Conservation (phyloP, 2,888 invertebrate species). For the Mesochorus sp. region DNA sequence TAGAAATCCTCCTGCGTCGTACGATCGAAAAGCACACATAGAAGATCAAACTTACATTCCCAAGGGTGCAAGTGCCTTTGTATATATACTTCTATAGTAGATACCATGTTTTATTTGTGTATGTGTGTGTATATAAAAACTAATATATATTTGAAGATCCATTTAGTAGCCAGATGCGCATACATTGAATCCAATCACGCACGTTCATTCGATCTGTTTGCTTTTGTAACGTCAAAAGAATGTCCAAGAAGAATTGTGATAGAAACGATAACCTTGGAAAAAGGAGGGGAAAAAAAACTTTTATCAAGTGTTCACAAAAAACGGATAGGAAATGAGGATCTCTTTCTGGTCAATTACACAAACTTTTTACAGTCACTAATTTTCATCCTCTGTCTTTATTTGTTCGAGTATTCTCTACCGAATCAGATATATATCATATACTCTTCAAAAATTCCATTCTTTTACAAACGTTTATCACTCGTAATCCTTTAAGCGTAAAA, state of each 20-base stretch:
- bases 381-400: not conserved
- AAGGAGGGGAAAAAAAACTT: slow-evolving; percentile 19
- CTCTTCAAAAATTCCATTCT: not conserved
- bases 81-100: slow-evolving; percentile 1
- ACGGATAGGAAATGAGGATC: slow-evolving; percentile 13
- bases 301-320: not conserved
- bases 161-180: slow-evolving; percentile 77
- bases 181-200: slow-evolving; percentile 75
- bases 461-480: not conserved
- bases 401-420: not conserved
- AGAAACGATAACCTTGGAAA: too few species aligned
- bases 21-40: slow-evolving; percentile 1
- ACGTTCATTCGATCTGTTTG: slow-evolving; percentile 75
- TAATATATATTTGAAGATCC: slow-evolving; percentile 23
- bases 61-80: slow-evolving; percentile 36
- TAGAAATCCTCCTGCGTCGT: slow-evolving; percentile 12
- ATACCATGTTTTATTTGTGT: not conserved
- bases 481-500: not conserved
- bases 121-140: slow-evolving; percentile 7
- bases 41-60: slow-evolving; percentile 5
- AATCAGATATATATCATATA: slow-evolving; percentile 8
- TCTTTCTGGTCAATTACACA: not conserved
- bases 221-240: slow-evolving; percentile 62
- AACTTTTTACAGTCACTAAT: not conserved
- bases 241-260: slow-evolving; percentile 40